Percentiles rank a stretch among this genome's conserved stretches.
These are phyloP conservation scores for Sandelia bainsii DNA, from an alignment of 2,797 vertebrate species.

Conservation along the genomic window DNA sequence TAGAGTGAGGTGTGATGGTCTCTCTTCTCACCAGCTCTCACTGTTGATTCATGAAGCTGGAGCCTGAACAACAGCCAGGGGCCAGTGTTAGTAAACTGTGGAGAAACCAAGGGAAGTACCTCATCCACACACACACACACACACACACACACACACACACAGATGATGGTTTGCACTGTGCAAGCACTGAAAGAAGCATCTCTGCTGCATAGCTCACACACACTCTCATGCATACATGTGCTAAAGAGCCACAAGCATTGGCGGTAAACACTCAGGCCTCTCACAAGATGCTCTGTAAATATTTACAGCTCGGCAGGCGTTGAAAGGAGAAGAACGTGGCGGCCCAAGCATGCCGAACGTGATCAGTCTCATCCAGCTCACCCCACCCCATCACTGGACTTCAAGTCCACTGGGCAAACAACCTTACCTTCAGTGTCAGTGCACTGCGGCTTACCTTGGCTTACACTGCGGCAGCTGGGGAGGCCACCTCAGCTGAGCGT, in stretches of 20 bases:
- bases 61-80: conserved; percentile 58
- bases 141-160: conserved; percentile 34
- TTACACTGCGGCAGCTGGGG: conserved; percentile 30
- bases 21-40: conserved; percentile 5
- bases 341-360: conserved; percentile 38
- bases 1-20: background rate
- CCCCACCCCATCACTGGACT: conserved; percentile 30
- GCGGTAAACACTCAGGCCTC: conserved; percentile 79
- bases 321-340: conserved; percentile 52
- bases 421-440: conserved; percentile 47
- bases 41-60: conserved; percentile 44
- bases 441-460: conserved; percentile 42
- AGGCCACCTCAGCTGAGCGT: conserved; percentile 29
- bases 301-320: conserved; percentile 76
- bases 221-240: conserved; percentile 23
- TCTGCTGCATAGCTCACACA: conserved; percentile 35
- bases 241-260: conserved; percentile 55
- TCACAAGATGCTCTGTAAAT: conserved; percentile 81
- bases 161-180: conserved; percentile 44
- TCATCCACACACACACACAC: conserved; percentile 60
- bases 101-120: conserved; percentile 69
- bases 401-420: conserved; percentile 52
- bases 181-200: conserved; percentile 46
- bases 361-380: conserved; percentile 34
- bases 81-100: conserved; percentile 74